Conservation (phyloP, 2,113 vertebrate species). For the Nycticorax nycticorax region DNA sequence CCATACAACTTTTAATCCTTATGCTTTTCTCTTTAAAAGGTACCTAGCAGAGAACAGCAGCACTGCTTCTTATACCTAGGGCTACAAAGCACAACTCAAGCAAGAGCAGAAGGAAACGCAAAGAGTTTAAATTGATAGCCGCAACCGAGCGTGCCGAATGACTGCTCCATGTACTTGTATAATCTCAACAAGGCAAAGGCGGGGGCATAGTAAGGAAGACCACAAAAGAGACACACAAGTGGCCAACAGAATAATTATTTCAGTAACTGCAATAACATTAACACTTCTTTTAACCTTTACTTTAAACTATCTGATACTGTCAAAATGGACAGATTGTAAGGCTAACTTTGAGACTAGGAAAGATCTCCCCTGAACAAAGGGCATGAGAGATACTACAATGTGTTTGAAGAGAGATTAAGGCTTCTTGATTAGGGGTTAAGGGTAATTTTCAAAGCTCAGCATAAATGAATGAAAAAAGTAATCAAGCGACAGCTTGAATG, state of each 20-base stretch:
- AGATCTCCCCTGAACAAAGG: background rate
- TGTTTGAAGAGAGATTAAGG: slow-evolving; percentile 22
- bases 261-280: background rate
- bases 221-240: background rate
- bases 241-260: background rate
- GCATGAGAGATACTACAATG: background rate
- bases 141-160: rapidly evolving
- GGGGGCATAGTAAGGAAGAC: rapidly evolving
- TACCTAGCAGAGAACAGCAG: background rate
- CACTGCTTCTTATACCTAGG: background rate
- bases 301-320: background rate
- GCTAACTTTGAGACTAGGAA: background rate
- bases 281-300: background rate
- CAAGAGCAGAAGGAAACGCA: background rate
- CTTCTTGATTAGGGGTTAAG: background rate
- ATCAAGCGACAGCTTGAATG: background rate
- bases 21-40: background rate
- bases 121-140: background rate
- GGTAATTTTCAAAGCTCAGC: background rate
- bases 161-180: rapidly evolving
- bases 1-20: background rate
- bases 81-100: background rate
- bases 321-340: background rate
- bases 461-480: background rate
- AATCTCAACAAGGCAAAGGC: background rate